phyloP scores from a whole-genome alignment of 2,113 vertebrate species.

The Campylorhamphus procurvoides region DNA sequence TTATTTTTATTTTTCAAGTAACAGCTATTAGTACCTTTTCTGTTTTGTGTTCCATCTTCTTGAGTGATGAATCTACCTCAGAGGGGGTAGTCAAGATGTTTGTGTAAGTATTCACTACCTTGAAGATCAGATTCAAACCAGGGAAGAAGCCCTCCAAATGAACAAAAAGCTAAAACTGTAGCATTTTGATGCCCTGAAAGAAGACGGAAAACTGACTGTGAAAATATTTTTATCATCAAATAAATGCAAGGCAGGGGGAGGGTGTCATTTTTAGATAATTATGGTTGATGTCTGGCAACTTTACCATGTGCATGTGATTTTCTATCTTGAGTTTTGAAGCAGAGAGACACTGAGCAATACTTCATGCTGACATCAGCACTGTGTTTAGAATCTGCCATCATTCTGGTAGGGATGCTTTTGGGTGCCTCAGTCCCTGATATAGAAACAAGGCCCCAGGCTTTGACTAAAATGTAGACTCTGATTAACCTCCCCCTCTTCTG shows the following conservation, averaged over 20 bases:
- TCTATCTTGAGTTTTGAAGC: not conserved
- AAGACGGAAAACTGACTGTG: not conserved
- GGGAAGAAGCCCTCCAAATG: not conserved
- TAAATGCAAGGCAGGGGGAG: not conserved
- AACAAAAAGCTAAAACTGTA: not conserved
- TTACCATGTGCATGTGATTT: not conserved
- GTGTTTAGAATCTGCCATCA: not conserved
- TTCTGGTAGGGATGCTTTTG: rapidly evolving
- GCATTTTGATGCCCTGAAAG: not conserved
- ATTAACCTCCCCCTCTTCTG: not conserved
- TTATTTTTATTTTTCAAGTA: not conserved
- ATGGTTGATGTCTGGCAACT: not conserved
- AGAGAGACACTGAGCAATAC: not conserved
- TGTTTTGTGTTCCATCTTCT: not conserved
- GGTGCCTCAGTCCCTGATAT: not conserved
- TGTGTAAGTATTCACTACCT: not conserved
- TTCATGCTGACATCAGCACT: rapidly evolving
- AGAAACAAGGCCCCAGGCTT: not conserved
- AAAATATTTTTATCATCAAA: not conserved
- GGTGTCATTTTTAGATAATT: not conserved
- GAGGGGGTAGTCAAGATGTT: not conserved
- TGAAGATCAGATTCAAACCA: not conserved
- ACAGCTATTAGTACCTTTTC: not conserved
- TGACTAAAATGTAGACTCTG: not conserved
- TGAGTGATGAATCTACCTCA: not conserved